These are phyloP conservation scores for Indicator indicator DNA, from an alignment of 2,113 vertebrate species.

Conservation along the genomic window DNA sequence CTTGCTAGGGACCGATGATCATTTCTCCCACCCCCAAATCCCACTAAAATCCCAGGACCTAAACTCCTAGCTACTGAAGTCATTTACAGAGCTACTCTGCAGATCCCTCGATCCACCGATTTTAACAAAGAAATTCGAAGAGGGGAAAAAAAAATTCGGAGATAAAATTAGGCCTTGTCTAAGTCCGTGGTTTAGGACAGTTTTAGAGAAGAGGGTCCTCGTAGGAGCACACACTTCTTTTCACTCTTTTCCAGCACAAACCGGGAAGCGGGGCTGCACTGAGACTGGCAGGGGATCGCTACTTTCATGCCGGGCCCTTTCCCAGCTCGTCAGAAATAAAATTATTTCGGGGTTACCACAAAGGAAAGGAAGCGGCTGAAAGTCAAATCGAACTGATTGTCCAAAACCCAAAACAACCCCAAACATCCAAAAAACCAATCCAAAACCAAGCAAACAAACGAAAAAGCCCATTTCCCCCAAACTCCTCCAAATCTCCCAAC, in stretches of 20 bases:
- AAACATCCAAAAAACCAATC: no score
- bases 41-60: background rate
- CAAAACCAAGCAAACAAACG: no score
- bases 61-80: fast-evolving
- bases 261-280: background rate
- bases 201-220: background rate
- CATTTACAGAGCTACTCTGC: background rate
- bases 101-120: background rate
- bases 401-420: background rate
- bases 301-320: background rate
- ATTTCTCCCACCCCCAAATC: background rate
- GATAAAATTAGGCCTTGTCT: background rate
- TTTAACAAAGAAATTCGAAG: background rate
- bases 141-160: fast-evolving
- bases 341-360: background rate
- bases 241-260: background rate
- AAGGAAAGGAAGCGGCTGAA: background rate
- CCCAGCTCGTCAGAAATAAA: background rate
- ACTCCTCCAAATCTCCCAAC: no score
- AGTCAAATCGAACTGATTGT: background rate
- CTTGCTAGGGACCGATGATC: background rate
- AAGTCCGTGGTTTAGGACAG: background rate
- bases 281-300: background rate
- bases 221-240: fast-evolving
- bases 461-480: no score